Evolutionary conservation across 2,888 invertebrate genomes (phyloP).

Genomic region (Neoscelio sp.): DNA sequence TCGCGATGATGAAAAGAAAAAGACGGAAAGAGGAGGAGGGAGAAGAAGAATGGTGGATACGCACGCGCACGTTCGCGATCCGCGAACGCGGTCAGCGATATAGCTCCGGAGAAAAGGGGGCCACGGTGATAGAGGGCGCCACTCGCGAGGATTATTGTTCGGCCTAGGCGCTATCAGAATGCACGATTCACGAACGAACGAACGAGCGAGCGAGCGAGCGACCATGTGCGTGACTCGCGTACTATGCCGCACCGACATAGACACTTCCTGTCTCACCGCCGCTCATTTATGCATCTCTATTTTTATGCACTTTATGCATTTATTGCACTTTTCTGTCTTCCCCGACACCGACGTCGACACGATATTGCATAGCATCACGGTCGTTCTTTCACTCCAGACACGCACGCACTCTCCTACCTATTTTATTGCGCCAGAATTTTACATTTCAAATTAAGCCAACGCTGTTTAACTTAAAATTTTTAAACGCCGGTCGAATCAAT

Average conservation of each 20-base stretch:
- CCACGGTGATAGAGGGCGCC: too few relatives aligned
- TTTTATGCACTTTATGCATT: constrained; percentile 42
- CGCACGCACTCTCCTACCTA: constrained; percentile 16
- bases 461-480: too few relatives aligned
- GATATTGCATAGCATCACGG: constrained; percentile 17
- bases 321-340: constrained; percentile 40
- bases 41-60: too few relatives aligned
- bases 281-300: constrained; percentile 28
- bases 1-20: constrained; percentile 16
- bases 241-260: constrained; percentile 19
- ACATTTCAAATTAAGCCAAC: constrained; percentile 5
- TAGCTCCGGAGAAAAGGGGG: too few relatives aligned
- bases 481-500: too few relatives aligned
- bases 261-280: constrained; percentile 31
- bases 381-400: constrained; percentile 30
- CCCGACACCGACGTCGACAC: too few relatives aligned
- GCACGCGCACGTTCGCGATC: constrained; percentile 42
- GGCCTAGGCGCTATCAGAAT: constrained; percentile 24
- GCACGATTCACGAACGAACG: too few relatives aligned
- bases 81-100: not conserved
- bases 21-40: too few relatives aligned
- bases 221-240: constrained; percentile 54
- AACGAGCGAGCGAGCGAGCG: constrained; percentile 1
- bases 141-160: constrained; percentile 18
- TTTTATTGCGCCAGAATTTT: constrained; percentile 26